These are phyloP conservation scores for Hylyphantes graminicola DNA, from an alignment of 1,140 invertebrate species.

Conservation along the genomic window DNA sequence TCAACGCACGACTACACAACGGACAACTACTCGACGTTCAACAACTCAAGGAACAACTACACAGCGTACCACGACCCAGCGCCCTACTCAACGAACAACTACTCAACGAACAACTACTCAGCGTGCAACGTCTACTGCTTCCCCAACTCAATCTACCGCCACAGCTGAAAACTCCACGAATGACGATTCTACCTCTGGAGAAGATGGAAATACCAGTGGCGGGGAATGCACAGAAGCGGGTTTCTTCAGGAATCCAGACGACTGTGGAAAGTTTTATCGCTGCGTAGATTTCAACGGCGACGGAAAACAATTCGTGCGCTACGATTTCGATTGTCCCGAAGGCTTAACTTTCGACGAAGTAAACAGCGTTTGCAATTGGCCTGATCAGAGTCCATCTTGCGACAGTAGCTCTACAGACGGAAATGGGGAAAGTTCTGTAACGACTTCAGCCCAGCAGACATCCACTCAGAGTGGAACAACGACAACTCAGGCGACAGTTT, in stretches of 20 bases:
- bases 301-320: slow-evolving; percentile 39
- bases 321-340: slow-evolving; percentile 72
- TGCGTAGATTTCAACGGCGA: slow-evolving; percentile 48
- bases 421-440: not conserved
- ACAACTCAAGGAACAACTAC: slow-evolving; percentile 1
- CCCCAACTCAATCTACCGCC: not conserved
- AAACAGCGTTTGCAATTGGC: slow-evolving; percentile 64
- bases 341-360: slow-evolving; percentile 68
- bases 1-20: not conserved
- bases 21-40: not conserved
- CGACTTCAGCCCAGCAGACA: not conserved
- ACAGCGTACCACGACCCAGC: not conserved
- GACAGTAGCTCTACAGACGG: slow-evolving; percentile 62
- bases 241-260: slow-evolving; percentile 59
- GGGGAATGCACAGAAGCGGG: slow-evolving; percentile 54
- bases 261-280: slow-evolving; percentile 58
- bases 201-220: not conserved
- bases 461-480: not conserved
- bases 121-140: not conserved
- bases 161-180: not conserved
- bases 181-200: not conserved
- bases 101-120: slow-evolving; percentile 1
- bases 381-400: slow-evolving; percentile 55
- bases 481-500: not conserved
- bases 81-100: slow-evolving; percentile 11